Conservation (phyloP, 2,888 invertebrate genomes). For the Acanthoscelides obtectus region DNA sequence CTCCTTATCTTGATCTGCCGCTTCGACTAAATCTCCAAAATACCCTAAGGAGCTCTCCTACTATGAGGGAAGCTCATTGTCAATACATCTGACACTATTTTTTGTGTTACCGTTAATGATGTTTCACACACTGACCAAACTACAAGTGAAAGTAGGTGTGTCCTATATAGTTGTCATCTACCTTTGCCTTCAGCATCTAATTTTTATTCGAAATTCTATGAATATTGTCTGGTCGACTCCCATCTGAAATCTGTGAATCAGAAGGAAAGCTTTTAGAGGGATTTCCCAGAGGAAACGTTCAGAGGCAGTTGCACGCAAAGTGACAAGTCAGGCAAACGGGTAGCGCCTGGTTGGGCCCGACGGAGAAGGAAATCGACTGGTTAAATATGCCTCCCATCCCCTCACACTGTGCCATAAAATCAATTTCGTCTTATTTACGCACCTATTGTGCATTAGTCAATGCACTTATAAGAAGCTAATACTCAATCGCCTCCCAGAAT, state of each 20-base stretch:
- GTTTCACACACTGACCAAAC: too few relatives aligned
- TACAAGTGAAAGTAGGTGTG: too few relatives aligned
- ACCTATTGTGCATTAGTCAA: not conserved
- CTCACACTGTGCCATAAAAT: not conserved
- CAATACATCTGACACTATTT: too few relatives aligned
- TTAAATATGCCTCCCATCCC: not conserved
- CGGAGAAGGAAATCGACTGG: conserved; percentile 13
- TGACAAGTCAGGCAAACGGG: conserved; percentile 7
- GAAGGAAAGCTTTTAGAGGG: conserved; percentile 18
- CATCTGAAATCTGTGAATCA: conserved; percentile 22
- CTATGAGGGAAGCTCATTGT: too few relatives aligned
- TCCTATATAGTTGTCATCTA: too few relatives aligned
- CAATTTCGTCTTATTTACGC: not conserved
- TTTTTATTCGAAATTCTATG: not conserved
- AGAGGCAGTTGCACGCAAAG: conserved; percentile 3
- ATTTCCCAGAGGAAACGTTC: conserved; percentile 20
- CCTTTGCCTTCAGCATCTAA: not conserved
- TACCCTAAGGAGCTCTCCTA: too few relatives aligned
- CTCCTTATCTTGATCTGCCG: too few relatives aligned
- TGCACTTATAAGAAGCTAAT: too few relatives aligned
- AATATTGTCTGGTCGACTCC: not conserved
- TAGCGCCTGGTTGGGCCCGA: conserved; percentile 11
- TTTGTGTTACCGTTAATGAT: too few relatives aligned
- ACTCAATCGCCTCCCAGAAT: too few relatives aligned
- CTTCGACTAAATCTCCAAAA: too few relatives aligned